Evolutionary conservation across 2,888 invertebrate genomes (phyloP), one percentile per base, ranked within the genome.

Genomic region (Isotomurus palustris): DNA sequence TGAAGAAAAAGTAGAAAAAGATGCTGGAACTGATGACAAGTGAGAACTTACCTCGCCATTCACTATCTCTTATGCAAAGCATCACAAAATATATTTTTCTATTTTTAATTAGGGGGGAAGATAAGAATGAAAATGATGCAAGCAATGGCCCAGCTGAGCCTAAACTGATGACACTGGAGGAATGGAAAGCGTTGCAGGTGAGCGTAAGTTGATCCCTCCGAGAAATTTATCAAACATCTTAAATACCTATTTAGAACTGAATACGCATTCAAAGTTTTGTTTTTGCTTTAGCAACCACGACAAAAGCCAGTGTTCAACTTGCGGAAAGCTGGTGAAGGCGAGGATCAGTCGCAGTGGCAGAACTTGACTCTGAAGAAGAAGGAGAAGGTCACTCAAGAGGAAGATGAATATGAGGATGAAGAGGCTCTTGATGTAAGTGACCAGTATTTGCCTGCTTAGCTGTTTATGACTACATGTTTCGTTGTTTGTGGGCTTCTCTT

Each of bases 251-350:
- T n/a, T n/a, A n/a, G n/a, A n/a, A n/a, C n/a, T 44, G 22, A 21
- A 3, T 17, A 47, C 14, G 3, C 22, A 17, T 47, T 29, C 28
- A 47, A 47, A 43, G 12, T 24, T 24, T 43, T 4, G 22, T 44
- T 6, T 44, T 6, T 21, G n/a, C 4, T 47, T 47, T 71, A 74
- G 69, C 74, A 85, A 73, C 84, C 82, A 53, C 85, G 91, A 71
- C 82, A 83, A 61, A 88, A 91, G 76, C 90, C 93, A 49, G 86
- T 87, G 71, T 95, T 86, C 77, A 94, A 95, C 76, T 78, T 93
- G 73, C 86, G 95, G 56, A 92, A 93, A 78, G 89, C 94, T 53
- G 93, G 92, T 27, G 94, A 95, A 78, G 95, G 94, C 41, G 92
- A 91, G 74, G 91, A 91, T 76, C 82, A 85, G 52, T 83, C 84